Conservation (phyloP, 1,140 invertebrate species). For the Triops longicaudatus region DNA sequence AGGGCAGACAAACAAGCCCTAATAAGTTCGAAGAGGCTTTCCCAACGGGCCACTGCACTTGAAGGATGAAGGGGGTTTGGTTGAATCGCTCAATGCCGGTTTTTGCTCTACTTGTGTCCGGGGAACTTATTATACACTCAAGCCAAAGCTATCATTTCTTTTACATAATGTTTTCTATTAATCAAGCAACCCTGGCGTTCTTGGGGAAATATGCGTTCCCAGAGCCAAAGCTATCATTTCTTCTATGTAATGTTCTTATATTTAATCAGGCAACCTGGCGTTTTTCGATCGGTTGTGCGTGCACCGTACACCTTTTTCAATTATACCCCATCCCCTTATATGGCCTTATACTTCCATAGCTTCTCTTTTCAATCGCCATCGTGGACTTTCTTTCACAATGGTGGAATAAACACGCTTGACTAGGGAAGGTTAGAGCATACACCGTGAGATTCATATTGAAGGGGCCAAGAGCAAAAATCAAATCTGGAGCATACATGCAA, state of each 20-base stretch:
- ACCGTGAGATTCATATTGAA: background rate
- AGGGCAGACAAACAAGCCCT: background rate
- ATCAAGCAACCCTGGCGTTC: too few species aligned
- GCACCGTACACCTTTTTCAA: conserved; percentile 9
- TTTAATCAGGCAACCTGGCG: background rate
- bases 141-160: too few species aligned
- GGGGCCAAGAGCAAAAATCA: background rate
- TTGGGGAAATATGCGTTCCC: background rate
- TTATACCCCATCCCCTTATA: background rate
- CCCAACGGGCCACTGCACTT: too few species aligned
- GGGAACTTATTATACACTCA: too few species aligned
- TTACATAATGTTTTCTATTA: too few species aligned
- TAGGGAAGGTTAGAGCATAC: background rate
- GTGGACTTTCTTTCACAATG: background rate
- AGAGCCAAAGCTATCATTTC: background rate
- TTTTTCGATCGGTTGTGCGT: background rate
- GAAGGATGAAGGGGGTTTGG: too few species aligned
- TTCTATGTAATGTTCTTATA: background rate
- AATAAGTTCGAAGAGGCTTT: background rate
- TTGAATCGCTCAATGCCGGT: too few species aligned
- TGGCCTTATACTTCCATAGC: background rate
- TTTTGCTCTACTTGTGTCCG: too few species aligned
- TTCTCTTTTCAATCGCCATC: background rate
- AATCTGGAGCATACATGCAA: background rate
- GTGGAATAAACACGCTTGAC: background rate